Conservation (phyloP, 2,888 invertebrate genomes). For the Epinotia bilunana region DNA sequence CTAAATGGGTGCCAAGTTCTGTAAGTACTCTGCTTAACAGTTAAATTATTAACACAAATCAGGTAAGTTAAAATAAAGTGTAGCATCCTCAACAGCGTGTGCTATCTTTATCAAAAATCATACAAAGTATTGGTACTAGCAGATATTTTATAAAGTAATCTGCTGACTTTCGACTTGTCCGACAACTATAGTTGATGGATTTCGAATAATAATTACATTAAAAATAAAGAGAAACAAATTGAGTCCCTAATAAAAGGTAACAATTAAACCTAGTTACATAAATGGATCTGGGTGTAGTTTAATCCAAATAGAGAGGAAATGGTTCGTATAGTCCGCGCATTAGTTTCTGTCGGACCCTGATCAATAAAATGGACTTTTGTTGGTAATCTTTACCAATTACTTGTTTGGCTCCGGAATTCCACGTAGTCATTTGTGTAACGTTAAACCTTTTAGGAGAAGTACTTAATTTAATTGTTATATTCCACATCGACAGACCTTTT, state of each 20-base stretch:
- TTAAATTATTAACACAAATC: no score
- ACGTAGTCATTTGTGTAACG: constrained; percentile 15
- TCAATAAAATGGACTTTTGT: constrained; percentile 35
- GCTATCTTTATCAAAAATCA: neutral
- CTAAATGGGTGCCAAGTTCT: no score
- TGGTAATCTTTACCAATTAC: constrained; percentile 37
- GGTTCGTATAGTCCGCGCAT: constrained; percentile 33
- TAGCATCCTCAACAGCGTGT: no score
- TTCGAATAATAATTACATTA: neutral
- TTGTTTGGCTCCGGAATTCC: constrained; percentile 7
- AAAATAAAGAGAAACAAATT: constrained; percentile 15
- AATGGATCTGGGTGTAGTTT: constrained; percentile 41
- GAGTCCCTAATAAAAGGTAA: constrained; percentile 14
- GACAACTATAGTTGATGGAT: neutral
- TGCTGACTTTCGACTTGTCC: no score
- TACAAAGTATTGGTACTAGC: no score
- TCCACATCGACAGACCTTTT: neutral
- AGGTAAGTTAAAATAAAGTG: no score
- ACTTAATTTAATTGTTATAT: neutral
- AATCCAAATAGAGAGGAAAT: constrained; percentile 37
- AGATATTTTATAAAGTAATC: neutral
- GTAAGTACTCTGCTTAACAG: no score
- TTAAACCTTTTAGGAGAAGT: neutral
- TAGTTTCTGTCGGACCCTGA: constrained; percentile 41
- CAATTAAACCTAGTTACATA: constrained; percentile 36